phyloP scores from a whole-genome alignment of 2,888 invertebrate genomes.

The Seira ritae region DNA sequence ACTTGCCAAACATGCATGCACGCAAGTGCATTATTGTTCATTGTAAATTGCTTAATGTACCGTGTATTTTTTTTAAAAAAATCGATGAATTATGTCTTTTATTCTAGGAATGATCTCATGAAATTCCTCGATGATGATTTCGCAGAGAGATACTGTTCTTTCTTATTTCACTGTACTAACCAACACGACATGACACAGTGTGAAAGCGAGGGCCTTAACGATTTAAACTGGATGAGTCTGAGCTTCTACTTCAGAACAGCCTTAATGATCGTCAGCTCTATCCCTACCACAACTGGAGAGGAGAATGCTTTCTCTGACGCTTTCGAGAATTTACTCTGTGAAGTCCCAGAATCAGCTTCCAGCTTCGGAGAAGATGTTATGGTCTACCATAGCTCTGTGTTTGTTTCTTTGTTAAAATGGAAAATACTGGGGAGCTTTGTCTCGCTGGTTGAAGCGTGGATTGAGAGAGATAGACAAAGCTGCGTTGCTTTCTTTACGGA shows the following conservation, averaged over 20 bases:
- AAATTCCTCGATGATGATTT: slow-evolving; percentile 19
- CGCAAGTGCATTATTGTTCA: too few species aligned
- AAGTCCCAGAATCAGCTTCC: not conserved
- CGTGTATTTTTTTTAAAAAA: too few species aligned
- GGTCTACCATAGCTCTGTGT: slow-evolving; percentile 18
- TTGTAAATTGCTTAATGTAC: too few species aligned
- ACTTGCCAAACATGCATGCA: too few species aligned
- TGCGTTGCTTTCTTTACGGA: slow-evolving; percentile 17
- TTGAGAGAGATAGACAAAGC: not conserved
- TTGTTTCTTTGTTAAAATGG: slow-evolving; percentile 26
- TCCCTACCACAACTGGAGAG: too few species aligned
- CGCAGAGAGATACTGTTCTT: not conserved
- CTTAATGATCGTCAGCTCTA: slow-evolving; percentile 18
- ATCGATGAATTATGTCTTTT: too few species aligned
- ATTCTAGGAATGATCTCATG: slow-evolving; percentile 26
- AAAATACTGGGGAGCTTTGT: slow-evolving; percentile 9
- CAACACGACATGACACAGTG: slow-evolving; percentile 20
- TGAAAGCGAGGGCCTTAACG: not conserved
- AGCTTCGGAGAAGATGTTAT: slow-evolving; percentile 35
- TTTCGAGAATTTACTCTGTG: slow-evolving; percentile 2
- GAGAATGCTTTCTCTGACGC: not conserved
- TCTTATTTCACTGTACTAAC: slow-evolving; percentile 12
- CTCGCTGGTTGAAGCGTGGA: slow-evolving; percentile 30
- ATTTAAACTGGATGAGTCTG: slow-evolving; percentile 20
- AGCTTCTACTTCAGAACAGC: slow-evolving; percentile 32